Conservation (phyloP, 23 tunicate genomes). For the Oikopleura vanhoeffeni region DNA sequence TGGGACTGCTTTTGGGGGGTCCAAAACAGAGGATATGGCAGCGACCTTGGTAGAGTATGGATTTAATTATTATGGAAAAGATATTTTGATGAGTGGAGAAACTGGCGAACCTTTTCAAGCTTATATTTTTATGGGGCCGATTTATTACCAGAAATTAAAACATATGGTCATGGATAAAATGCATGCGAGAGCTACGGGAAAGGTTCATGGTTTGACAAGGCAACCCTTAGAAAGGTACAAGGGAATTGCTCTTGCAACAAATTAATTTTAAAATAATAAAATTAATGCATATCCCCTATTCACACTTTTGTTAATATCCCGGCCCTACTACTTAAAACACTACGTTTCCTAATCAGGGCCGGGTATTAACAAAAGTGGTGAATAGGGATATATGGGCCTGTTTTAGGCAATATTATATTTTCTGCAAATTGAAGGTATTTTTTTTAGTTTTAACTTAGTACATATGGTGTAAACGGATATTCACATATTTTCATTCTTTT, state of each 20-base stretch:
- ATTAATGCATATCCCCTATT: too few species aligned
- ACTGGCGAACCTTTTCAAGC: conserved; percentile 90
- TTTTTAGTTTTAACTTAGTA: too few species aligned
- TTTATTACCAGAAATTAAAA: conserved; percentile 79
- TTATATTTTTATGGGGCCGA: conserved; percentile 85
- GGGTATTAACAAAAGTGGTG: too few species aligned
- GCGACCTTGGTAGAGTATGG: conserved; percentile 54
- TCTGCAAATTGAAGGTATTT: too few species aligned
- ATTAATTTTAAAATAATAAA: too few species aligned
- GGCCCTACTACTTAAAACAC: too few species aligned
- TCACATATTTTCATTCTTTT: too few species aligned
- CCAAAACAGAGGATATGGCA: conserved; percentile 56
- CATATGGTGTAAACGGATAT: too few species aligned
- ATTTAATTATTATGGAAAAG: conserved; percentile 66
- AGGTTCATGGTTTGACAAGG: conserved; percentile 38
- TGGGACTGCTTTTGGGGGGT: conserved; percentile 92
- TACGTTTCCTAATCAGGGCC: too few species aligned
- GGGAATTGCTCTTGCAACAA: background rate
- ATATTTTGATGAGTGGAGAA: conserved; percentile 62
- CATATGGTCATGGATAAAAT: conserved; percentile 96
- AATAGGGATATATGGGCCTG: too few species aligned
- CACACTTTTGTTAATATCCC: too few species aligned
- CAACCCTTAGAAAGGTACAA: background rate
- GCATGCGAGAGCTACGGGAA: conserved; percentile 78
- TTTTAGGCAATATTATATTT: too few species aligned